These are phyloP conservation scores for Petromus typicus DNA, from an alignment of 2,113 vertebrate species.

Conservation along the genomic window DNA sequence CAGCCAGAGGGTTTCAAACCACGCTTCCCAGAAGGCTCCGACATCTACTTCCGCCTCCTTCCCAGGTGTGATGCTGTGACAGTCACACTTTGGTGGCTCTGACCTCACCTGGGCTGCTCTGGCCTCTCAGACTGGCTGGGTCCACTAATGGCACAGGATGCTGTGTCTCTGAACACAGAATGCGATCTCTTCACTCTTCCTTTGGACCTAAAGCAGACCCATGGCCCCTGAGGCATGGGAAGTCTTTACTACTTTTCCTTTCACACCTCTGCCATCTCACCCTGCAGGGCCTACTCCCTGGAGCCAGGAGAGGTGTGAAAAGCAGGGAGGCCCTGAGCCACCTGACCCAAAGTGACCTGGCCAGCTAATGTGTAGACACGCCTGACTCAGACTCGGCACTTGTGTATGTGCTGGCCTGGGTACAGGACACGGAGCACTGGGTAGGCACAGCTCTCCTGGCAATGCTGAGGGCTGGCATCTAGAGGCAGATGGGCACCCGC, in stretches of 20 bases:
- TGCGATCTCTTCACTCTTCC: neutral
- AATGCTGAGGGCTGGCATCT: accelerated
- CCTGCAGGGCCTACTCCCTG: neutral
- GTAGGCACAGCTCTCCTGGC: accelerated
- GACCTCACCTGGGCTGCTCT: accelerated
- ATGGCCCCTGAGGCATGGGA: accelerated
- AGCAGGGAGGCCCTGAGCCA: neutral
- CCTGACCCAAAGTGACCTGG: neutral
- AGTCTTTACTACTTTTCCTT: neutral
- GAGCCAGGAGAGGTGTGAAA: neutral
- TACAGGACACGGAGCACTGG: accelerated
- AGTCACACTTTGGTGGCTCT: neutral
- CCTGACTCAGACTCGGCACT: accelerated
- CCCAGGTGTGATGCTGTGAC: neutral
- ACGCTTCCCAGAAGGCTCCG: accelerated
- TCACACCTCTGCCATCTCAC: neutral
- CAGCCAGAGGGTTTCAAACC: neutral
- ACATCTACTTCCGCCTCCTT: neutral
- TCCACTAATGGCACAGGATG: accelerated
- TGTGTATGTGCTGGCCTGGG: neutral
- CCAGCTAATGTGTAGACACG: neutral
- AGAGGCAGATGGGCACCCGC: accelerated
- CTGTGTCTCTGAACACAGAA: neutral
- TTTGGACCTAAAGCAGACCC: neutral
- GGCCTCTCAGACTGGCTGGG: accelerated